Conservation (phyloP, 2,113 vertebrate species). For the Setophaga coronata region DNA sequence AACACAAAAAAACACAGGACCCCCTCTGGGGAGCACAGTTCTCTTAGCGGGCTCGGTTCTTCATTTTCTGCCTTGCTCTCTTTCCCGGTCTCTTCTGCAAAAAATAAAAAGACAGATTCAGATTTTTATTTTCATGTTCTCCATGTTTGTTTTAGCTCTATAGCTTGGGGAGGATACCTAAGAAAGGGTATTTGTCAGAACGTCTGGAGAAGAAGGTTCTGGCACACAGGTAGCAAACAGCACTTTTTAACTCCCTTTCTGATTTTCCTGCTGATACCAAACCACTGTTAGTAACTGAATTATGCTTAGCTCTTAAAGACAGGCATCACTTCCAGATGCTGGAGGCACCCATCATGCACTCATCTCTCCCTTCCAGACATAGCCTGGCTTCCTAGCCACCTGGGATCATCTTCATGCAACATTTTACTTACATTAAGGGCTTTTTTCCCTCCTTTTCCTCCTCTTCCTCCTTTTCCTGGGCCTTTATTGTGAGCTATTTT, state of each 20-base stretch:
- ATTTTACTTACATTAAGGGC: constrained; percentile 75
- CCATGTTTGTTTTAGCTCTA: neutral
- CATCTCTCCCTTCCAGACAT: neutral
- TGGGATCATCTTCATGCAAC: neutral
- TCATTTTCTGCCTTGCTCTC: constrained; percentile 87
- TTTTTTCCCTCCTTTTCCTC: constrained; percentile 74
- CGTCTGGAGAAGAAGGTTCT: neutral
- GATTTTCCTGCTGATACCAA: neutral
- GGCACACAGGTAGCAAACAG: neutral
- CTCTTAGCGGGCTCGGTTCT: constrained; percentile 72
- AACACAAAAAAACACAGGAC: neutral
- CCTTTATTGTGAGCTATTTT: constrained; percentile 84
- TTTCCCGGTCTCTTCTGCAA: constrained; percentile 94
- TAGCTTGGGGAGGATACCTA: neutral
- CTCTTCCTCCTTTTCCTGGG: constrained; percentile 61
- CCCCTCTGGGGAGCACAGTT: neutral
- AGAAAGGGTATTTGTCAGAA: neutral
- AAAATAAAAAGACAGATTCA: neutral
- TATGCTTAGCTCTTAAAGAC: neutral
- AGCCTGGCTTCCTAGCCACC: neutral
- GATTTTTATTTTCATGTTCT: neutral
- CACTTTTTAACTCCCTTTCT: neutral
- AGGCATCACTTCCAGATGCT: neutral
- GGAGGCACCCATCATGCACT: neutral
- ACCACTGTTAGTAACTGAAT: neutral